A percentile compares a stretch with the other conserved stretches of the same genome.
Evolutionary conservation across 2,113 vertebrate species (phyloP).

Genomic region (Ochotona princeps): DNA sequence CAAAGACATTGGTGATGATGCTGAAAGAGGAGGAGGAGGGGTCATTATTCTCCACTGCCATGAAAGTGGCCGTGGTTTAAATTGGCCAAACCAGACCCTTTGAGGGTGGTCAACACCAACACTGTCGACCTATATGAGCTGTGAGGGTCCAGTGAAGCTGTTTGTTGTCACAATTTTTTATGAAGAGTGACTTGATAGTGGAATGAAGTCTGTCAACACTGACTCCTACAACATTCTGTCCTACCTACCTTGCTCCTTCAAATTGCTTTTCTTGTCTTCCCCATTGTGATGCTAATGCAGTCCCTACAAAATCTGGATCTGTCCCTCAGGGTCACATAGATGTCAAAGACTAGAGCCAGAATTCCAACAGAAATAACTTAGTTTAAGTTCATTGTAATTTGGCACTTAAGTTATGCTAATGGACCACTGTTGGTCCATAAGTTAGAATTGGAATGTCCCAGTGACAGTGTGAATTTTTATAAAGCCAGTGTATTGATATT

Average conservation of each 20-base stretch:
- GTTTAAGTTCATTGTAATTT: constrained; percentile 21
- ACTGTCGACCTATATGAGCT: neutral
- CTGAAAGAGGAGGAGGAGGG: neutral
- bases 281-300: neutral
- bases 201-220: neutral
- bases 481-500: neutral
- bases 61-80: neutral
- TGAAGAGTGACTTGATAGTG: neutral
- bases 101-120: neutral
- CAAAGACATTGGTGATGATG: neutral
- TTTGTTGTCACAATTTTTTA: neutral
- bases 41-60: neutral
- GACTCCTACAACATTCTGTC: neutral
- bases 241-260: too few relatives aligned
- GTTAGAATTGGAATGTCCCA: neutral
- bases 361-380: constrained; percentile 34
- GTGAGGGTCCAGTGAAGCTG: neutral
- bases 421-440: neutral
- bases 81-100: neutral
- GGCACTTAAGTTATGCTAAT: neutral
- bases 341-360: neutral
- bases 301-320: neutral
- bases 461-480: neutral
- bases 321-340: neutral
- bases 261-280: neutral